A percentile compares a stretch with the other conserved stretches of the same genome.
Evolutionary conservation across 2,113 vertebrate species (phyloP).

Genomic region (Erythrocercus mccallii): DNA sequence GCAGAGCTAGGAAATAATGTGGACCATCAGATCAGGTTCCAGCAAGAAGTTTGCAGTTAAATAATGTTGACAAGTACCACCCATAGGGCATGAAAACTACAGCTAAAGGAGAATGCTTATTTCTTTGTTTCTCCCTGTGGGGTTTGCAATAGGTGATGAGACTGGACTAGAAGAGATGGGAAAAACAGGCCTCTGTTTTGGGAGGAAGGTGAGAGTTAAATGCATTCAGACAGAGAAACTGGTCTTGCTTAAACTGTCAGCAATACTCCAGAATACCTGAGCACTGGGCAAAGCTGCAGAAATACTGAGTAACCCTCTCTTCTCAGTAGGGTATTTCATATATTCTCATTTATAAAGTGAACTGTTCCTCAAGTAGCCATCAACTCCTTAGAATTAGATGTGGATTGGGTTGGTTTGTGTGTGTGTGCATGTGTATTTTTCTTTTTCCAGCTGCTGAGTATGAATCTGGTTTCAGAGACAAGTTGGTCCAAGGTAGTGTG

Average conservation of each 20-base stretch:
- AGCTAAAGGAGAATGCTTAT: background rate
- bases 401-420: background rate
- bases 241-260: background rate
- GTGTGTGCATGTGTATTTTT: background rate
- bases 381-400: background rate
- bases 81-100: background rate
- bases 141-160: background rate
- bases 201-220: background rate
- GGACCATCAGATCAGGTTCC: background rate
- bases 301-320: background rate
- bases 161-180: background rate
- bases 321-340: background rate
- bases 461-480: background rate
- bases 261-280: background rate
- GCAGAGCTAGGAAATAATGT: background rate
- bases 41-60: background rate
- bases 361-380: background rate
- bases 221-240: background rate
- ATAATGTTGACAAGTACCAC: background rate
- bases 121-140: background rate
- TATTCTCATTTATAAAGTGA: background rate
- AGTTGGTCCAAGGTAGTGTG: background rate
- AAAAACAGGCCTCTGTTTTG: background rate
- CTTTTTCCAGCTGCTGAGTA: background rate
- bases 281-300: background rate